Percentiles rank a stretch among this genome's conserved stretches.
These are phyloP conservation scores for Mizuhopecten yessoensis DNA, from an alignment of 1,140 invertebrate genomes.

Conservation along the genomic window DNA sequence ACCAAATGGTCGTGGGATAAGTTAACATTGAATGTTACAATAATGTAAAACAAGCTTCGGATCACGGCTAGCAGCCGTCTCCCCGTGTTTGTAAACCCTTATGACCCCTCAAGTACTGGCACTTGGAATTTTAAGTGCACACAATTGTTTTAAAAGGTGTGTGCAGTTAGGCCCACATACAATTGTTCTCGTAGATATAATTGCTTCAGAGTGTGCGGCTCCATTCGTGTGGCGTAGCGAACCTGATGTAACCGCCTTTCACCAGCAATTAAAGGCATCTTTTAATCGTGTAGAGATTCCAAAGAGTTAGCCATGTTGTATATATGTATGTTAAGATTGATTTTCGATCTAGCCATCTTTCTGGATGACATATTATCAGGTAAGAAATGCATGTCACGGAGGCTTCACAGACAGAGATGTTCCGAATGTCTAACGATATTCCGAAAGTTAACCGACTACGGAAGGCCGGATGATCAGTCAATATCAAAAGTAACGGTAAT, in stretches of 20 bases:
- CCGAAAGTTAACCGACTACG: no score
- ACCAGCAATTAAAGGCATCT: no score
- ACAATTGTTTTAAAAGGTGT: slow-evolving; percentile 21
- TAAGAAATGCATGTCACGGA: no score
- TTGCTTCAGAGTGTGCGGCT: background rate
- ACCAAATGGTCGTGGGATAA: no score
- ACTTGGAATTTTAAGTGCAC: slow-evolving; percentile 28
- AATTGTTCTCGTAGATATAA: slow-evolving; percentile 7
- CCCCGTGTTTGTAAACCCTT: background rate
- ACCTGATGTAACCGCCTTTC: background rate
- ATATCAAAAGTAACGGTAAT: no score
- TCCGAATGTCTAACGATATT: no score
- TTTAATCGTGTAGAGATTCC: no score
- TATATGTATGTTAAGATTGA: background rate
- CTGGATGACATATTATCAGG: background rate
- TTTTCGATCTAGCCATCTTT: background rate
- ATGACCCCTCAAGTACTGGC: background rate
- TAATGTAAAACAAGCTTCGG: no score
- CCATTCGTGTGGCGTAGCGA: background rate
- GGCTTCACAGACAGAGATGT: no score
- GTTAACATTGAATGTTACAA: no score
- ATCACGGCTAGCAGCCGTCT: background rate
- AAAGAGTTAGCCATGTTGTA: background rate
- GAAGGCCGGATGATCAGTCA: no score
- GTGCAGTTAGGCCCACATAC: background rate